phyloP scores from a whole-genome alignment of 2,113 vertebrate genomes.

The Dryoscopus gambensis region DNA sequence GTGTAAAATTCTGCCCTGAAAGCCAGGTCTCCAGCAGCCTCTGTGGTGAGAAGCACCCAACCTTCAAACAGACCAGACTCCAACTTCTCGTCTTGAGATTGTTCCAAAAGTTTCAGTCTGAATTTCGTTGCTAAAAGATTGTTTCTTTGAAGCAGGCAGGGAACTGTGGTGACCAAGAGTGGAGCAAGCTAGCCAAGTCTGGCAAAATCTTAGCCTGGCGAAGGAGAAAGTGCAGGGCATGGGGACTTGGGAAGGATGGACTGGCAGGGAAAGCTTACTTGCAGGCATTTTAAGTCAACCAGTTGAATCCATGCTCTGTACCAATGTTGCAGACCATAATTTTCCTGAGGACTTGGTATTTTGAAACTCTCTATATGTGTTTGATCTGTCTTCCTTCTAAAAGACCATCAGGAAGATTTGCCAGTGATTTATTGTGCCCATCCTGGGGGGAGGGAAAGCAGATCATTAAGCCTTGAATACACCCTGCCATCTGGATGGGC shows the following conservation, averaged over 20 bases:
- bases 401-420: slow-evolving; percentile 12
- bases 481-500: slow-evolving; percentile 33
- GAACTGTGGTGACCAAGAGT: not conserved
- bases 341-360: not conserved
- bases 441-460: not conserved
- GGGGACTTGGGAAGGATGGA: not conserved
- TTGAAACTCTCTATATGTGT: not conserved
- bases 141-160: not conserved
- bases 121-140: not conserved
- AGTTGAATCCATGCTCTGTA: not conserved
- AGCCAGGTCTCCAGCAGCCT: not conserved
- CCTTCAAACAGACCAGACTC: not conserved
- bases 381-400: slow-evolving; percentile 28
- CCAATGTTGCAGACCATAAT: not conserved
- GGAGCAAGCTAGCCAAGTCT: not conserved
- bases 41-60: not conserved
- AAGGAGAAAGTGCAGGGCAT: not conserved
- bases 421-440: not conserved
- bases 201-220: not conserved
- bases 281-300: not conserved
- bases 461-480: slow-evolving; percentile 28
- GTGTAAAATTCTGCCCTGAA: not conserved
- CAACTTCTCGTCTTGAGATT: not conserved
- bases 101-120: not conserved
- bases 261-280: not conserved